Base-by-base conservation (phyloP, 2,888 invertebrate genomes). In the Orchestes rusci region DNA sequence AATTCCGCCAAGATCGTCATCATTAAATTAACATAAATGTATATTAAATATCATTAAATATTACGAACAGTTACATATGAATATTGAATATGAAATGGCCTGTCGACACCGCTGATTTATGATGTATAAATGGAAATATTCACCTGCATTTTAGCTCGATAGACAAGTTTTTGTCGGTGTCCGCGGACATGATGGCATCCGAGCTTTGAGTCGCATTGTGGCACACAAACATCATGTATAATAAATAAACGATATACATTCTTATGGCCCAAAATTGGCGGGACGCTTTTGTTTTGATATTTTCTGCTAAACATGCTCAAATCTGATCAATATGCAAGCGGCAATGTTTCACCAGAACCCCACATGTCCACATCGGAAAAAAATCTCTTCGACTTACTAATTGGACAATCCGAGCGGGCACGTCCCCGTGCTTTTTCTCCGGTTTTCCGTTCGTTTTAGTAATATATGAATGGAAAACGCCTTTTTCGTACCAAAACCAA, bases 41-140 rank as follows among this genome's bases (percentile, higher is more conserved):
- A 47, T 47, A 43, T 46, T 39, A 46, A 43, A 42, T 29, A 42
- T 18, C 8, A 43, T 43, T 47, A 43, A 43, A 47, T 47, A 47
- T 47, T 47, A 47, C 30, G 39, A 39, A 47, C 47, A 47, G 47
- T 47, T 47, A 47, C 27, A 43, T 39, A 47, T 46, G 47, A 47
- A 47, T 47, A 47, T 47, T 47, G 47, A 47, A 47, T 43, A 43
- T 33, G 20, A 43, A 47, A 43, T 47, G 35, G 31, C 35, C 39
- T 36, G 43, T 47, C 43, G 16, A 13, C 12, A n/a, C 13, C 35
- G 12, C 43, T 47, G 47, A 47, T 66, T 66, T 64, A 67, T 43
- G 23, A 30, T 23, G 23, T 36, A 66, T 65, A 65, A 65, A 67
- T 66, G 66, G 64, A 66, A 65, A 65, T 65, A 65, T 65, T 66